Evolutionary conservation across 2,888 invertebrate genomes (phyloP), one percentile per base, ranked within the genome.

Genomic region (Oxyteleia sp.): DNA sequence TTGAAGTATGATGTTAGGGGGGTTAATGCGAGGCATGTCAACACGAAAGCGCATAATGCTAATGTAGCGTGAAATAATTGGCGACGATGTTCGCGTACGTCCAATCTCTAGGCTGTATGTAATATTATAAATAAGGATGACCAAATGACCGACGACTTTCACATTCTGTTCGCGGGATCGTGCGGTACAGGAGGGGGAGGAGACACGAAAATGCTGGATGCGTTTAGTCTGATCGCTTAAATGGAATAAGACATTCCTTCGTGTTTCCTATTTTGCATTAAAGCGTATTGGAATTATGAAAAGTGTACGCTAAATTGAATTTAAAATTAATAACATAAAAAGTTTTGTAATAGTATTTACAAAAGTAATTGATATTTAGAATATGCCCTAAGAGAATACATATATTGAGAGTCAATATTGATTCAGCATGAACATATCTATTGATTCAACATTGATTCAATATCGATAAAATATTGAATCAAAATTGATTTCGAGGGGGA

Each of bases 111-210:
- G 29, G 29, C 53, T 72, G 63, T 63, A 68, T 74, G 51, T 71
- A 71, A 72, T 76, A 82, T 72, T 72, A 78, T 82, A 68, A 82
- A 68, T 68, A 76, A 55, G 49, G 59, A 71, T 69, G 76, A 86
- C 85, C 86, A 86, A 84, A 86, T 87, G 86, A 87, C 86, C 86
- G 83, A 51, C 64, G 75, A 87, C 87, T 87, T 87, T 87, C 87
- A 87, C 87, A 86, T 87, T 87, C 84, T 82, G 85, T 82, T 82
- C 55, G 71, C 68, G 59, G 23, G 43, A 66, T 75, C 69, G 66
- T 38, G 20, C 38, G 29, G 47, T 49, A 69, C 8, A 57, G 38
- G 16, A 32, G n/a, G 51, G 63, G 63, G 20, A 11, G 41, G 18
- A 29, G 38, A 18, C 16, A 57, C 43, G 51, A 82, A 59, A 76